A percentile compares a stretch with the other conserved stretches of the same genome.
These are phyloP conservation scores for Cercocebus atys DNA, from an alignment of 2,113 vertebrate species.

Conservation along the genomic window DNA sequence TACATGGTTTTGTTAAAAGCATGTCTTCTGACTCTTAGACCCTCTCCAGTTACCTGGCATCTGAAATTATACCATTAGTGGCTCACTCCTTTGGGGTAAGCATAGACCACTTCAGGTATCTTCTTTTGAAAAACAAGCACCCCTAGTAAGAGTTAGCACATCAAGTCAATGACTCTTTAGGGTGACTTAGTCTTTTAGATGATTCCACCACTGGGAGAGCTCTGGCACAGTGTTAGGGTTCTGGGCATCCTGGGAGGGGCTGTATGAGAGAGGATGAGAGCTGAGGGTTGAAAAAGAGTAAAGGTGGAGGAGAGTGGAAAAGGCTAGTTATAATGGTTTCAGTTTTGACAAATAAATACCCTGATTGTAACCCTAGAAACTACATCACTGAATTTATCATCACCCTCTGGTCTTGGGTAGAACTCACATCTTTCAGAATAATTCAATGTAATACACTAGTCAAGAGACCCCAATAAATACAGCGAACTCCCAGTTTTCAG, in stretches of 20 bases:
- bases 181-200: background rate
- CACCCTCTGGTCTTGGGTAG: background rate
- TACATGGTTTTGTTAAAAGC: constrained; percentile 28
- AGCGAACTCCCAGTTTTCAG: background rate
- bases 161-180: background rate
- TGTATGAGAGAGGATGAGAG: rapidly evolving
- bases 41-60: background rate
- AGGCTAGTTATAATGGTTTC: background rate
- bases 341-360: background rate
- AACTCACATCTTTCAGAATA: constrained; percentile 44
- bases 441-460: background rate
- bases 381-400: background rate
- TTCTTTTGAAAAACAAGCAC: background rate
- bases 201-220: background rate
- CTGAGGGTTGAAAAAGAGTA: background rate
- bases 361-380: constrained; percentile 4
- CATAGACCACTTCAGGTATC: background rate
- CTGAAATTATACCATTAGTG: background rate
- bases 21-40: background rate
- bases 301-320: background rate
- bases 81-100: constrained; percentile 27
- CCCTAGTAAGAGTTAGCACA: background rate
- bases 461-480: background rate
- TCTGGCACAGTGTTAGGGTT: background rate
- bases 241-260: background rate